Percentiles rank a stretch among this genome's conserved stretches.
Conservation (phyloP, 2,888 invertebrate species). For the Standfussiana lucernea region DNA sequence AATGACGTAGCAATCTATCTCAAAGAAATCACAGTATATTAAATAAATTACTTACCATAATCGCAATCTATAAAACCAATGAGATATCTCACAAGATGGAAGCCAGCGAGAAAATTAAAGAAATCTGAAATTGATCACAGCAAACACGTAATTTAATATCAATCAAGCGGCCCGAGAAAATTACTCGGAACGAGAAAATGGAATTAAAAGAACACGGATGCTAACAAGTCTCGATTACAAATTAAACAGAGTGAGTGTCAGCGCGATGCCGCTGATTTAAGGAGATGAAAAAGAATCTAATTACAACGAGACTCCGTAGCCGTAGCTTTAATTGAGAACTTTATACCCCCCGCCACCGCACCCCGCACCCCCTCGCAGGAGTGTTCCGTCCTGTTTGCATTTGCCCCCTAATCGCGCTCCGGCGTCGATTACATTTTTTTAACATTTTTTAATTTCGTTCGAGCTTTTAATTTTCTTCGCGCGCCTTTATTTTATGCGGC, state of each 20-base stretch:
- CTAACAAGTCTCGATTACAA: constrained; percentile 90
- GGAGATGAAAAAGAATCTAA: constrained; percentile 90
- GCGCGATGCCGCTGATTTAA: constrained; percentile 85
- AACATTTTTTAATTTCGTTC: constrained; percentile 90
- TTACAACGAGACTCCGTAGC: constrained; percentile 87
- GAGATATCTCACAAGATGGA: constrained; percentile 49
- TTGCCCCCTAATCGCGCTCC: constrained; percentile 84
- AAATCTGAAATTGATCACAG: constrained; percentile 66
- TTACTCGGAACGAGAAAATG: constrained; percentile 80
- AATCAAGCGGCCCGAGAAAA: constrained; percentile 79
- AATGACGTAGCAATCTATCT: constrained; percentile 10
- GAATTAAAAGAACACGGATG: constrained; percentile 86
- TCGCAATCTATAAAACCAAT: constrained; percentile 52
- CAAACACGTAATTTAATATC: constrained; percentile 81
- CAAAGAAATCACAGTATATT: constrained; percentile 26
- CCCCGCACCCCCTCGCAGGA: constrained; percentile 58
- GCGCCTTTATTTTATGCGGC: constrained; percentile 86
- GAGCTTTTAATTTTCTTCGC: constrained; percentile 90
- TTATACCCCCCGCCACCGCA: constrained; percentile 70
- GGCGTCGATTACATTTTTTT: constrained; percentile 90
- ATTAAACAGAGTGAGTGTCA: constrained; percentile 88
- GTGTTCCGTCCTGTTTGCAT: constrained; percentile 81
- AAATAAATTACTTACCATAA: constrained; percentile 58
- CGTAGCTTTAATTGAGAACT: constrained; percentile 90
- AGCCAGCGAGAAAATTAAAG: constrained; percentile 59